These are phyloP conservation scores for Benitochromis conjunctus DNA, from an alignment of 2,113 vertebrate genomes.

Conservation along the genomic window DNA sequence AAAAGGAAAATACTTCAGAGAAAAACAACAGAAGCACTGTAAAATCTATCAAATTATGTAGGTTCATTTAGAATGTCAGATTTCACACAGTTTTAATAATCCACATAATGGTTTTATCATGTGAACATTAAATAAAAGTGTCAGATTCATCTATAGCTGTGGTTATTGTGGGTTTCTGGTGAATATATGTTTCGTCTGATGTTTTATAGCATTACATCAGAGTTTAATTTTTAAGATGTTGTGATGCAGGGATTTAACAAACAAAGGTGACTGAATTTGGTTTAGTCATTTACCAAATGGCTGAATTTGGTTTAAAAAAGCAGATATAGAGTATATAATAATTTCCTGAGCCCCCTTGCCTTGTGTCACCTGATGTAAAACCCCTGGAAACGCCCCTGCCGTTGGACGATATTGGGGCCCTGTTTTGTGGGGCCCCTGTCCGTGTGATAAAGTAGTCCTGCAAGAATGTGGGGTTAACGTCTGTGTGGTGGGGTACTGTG, in stretches of 20 bases:
- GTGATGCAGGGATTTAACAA: neutral
- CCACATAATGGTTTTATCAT: neutral
- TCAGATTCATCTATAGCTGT: neutral
- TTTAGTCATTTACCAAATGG: neutral
- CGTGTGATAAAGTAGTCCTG: conserved; percentile 68
- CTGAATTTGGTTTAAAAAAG: neutral
- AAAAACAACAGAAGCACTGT: neutral
- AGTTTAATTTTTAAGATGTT: neutral
- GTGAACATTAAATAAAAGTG: neutral
- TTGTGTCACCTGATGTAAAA: neutral
- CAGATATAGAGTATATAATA: neutral
- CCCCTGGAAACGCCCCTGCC: neutral
- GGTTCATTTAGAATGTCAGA: neutral
- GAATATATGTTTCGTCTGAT: neutral
- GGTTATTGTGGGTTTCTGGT: neutral
- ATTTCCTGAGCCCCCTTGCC: neutral
- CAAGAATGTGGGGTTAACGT: conserved; percentile 36
- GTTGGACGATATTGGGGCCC: neutral
- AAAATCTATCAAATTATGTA: neutral
- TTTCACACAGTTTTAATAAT: neutral
- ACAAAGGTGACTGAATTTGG: neutral
- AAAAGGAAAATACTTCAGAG: neutral
- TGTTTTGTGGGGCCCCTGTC: neutral
- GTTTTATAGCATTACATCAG: neutral
- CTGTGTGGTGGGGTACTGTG: neutral